A percentile compares a stretch with the other conserved stretches of the same genome.
Evolutionary conservation across 2,113 vertebrate species (phyloP).

Genomic region (Mugil cephalus): DNA sequence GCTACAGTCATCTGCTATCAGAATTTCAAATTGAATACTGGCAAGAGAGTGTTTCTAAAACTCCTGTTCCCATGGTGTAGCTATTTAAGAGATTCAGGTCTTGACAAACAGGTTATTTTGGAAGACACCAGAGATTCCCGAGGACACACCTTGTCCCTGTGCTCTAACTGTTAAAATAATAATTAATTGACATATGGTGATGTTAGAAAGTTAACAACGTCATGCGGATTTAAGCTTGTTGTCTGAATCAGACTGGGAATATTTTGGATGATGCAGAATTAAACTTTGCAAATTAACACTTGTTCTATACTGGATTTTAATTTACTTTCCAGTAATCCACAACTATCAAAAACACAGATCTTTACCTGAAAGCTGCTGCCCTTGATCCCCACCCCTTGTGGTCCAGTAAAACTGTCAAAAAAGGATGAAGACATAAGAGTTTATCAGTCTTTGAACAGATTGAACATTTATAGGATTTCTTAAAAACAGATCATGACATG

Average conservation of each 20-base stretch:
- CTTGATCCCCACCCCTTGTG: slow-evolving; percentile 16
- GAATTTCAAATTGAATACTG: slow-evolving; percentile 6
- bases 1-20: background rate
- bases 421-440: slow-evolving; percentile 7
- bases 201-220: background rate
- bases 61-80: slow-evolving; percentile 65
- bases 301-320: background rate
- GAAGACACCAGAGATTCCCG: slow-evolving; percentile 41
- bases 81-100: slow-evolving; percentile 42
- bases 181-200: slow-evolving; percentile 9
- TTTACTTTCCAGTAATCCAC: no score
- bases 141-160: slow-evolving; percentile 43
- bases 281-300: background rate
- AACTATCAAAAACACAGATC: background rate
- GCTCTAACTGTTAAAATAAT: slow-evolving; percentile 42
- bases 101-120: slow-evolving; percentile 76
- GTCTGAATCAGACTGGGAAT: background rate
- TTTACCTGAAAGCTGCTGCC: slow-evolving; percentile 63
- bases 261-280: background rate
- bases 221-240: background rate
- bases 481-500: background rate
- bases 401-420: slow-evolving; percentile 50
- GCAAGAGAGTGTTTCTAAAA: slow-evolving; percentile 11
- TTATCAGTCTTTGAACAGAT: background rate
- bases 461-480: background rate